Percentiles rank a stretch among this genome's conserved stretches.
Evolutionary conservation across 2,113 vertebrate species (phyloP).

Genomic region (Sorex araneus): DNA sequence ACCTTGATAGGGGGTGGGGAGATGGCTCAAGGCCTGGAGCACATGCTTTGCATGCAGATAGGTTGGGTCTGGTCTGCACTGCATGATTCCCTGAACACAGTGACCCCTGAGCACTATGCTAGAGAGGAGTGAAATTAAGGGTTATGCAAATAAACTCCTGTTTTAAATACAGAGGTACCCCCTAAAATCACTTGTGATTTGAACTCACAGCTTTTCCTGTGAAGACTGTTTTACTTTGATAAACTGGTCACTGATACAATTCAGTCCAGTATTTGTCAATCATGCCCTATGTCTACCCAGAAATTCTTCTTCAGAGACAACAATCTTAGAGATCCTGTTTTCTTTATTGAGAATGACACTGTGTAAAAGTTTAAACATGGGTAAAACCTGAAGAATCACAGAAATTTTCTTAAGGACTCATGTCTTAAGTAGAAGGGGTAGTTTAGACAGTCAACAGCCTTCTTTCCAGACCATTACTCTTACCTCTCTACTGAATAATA

Average conservation of each 20-base stretch:
- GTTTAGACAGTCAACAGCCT: not conserved
- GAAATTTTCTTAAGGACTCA: not conserved
- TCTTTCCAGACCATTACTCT: not conserved
- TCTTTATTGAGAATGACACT: conserved; percentile 1
- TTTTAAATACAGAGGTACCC: not conserved
- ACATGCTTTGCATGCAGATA: too few relatives aligned
- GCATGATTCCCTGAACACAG: too few relatives aligned
- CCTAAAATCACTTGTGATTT: not conserved
- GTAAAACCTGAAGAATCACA: not conserved
- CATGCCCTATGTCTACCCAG: not conserved
- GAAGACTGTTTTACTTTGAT: conserved; percentile 29
- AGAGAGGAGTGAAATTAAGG: not conserved
- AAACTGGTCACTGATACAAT: not conserved
- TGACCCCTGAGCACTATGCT: too few relatives aligned
- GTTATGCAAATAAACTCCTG: not conserved
- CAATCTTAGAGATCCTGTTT: not conserved
- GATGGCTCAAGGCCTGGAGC: too few relatives aligned
- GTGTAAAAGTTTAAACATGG: not conserved
- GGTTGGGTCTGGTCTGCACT: too few relatives aligned
- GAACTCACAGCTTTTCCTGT: not conserved
- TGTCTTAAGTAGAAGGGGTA: not conserved
- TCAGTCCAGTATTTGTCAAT: conserved; percentile 16
- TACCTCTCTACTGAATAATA: not conserved
- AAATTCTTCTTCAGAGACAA: not conserved
- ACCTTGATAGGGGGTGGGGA: not conserved